A percentile compares a stretch with the other conserved stretches of the same genome.
phyloP scores from a whole-genome alignment of 1,140 invertebrate species.

The Zaprionus gabonicus region DNA sequence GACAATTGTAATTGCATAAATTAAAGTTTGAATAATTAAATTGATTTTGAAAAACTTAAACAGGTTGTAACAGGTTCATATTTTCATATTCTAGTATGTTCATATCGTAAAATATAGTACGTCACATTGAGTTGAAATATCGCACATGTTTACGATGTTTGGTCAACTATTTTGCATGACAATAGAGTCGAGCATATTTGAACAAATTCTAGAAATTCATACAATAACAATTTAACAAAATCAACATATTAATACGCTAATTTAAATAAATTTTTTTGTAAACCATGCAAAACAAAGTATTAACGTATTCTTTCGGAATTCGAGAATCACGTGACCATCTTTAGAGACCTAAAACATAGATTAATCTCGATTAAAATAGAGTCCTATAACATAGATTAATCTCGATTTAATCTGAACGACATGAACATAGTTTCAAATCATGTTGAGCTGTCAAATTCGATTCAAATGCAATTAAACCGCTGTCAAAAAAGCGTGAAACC shows the following conservation, averaged over 20 bases:
- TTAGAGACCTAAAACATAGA: neutral
- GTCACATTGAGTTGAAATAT: neutral
- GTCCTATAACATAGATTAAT: neutral
- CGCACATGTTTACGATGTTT: neutral
- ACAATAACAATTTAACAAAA: neutral
- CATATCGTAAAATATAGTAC: neutral
- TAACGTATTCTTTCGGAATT: neutral
- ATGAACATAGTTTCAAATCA: conserved; percentile 25
- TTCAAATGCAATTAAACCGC: conserved; percentile 4
- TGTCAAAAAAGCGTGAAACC: conserved; percentile 24
- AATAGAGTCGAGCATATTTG: neutral
- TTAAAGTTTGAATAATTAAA: neutral
- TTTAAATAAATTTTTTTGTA: conserved; percentile 8
- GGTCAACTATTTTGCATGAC: neutral
- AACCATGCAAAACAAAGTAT: neutral
- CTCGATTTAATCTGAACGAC: neutral
- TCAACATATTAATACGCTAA: conserved; percentile 1
- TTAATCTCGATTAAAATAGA: conserved; percentile 1
- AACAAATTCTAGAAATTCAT: neutral
- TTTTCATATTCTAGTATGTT: neutral
- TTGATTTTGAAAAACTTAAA: neutral
- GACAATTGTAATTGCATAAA: neutral
- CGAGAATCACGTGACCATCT: conserved; percentile 13
- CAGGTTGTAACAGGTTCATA: neutral
- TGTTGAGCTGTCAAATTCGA: conserved; percentile 18